Conservation (phyloP, 2,113 vertebrate genomes). For the Phalacrocorax pelagicus region DNA sequence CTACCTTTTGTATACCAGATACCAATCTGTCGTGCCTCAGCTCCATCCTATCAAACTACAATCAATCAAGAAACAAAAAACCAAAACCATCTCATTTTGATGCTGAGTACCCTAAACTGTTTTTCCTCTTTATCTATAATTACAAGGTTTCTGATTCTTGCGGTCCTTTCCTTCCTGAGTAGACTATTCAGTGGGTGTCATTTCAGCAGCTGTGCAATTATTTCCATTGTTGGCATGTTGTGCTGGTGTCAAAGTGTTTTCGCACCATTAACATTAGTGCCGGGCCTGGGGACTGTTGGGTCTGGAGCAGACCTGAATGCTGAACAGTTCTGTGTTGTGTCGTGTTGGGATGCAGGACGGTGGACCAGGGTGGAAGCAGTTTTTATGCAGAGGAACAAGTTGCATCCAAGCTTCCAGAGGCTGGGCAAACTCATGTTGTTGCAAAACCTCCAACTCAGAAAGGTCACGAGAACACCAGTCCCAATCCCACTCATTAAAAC, state of each 20-base stretch:
- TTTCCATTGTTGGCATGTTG: not conserved
- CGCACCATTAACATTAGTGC: not conserved
- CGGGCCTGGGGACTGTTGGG: too few relatives aligned
- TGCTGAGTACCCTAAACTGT: not conserved
- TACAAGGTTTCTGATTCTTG: not conserved
- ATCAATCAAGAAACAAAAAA: not conserved
- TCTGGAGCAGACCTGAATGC: not conserved
- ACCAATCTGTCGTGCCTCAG: not conserved
- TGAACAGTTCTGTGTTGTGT: not conserved
- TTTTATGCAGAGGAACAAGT: not conserved
- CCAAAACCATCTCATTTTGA: not conserved
- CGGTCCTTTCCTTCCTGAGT: not conserved
- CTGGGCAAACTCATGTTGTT: not conserved
- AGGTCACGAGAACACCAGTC: accelerated
- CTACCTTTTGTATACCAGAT: not conserved
- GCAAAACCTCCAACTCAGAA: not conserved
- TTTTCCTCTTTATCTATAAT: not conserved
- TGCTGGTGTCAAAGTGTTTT: not conserved
- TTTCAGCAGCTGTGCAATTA: not conserved
- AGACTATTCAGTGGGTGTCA: not conserved
- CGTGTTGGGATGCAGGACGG: accelerated
- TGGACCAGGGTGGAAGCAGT: not conserved
- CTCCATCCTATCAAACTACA: not conserved
- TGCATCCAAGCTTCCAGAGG: not conserved
- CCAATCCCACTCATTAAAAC: not conserved